Percentiles rank a stretch among this genome's conserved stretches.
Evolutionary conservation across 2,113 vertebrate species (phyloP).

Genomic region (Spea multiplicata): DNA sequence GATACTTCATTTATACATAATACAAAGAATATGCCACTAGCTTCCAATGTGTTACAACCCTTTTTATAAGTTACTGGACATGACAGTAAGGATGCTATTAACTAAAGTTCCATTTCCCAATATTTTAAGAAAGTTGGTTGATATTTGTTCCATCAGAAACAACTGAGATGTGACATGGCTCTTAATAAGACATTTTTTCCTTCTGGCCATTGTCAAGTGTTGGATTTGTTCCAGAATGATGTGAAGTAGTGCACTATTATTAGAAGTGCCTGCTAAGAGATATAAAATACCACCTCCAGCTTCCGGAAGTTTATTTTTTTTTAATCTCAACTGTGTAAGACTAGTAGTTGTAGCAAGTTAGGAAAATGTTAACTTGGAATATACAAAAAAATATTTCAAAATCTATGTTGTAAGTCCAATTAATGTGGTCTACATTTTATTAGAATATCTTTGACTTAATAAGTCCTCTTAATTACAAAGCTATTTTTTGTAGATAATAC

Average conservation of each 20-base stretch:
- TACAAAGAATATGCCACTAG: no score
- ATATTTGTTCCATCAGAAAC: background rate
- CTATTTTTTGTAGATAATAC: no score
- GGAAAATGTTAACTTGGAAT: background rate
- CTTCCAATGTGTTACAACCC: no score
- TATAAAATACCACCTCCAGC: conserved; percentile 34
- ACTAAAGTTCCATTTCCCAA: no score
- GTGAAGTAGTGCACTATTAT: conserved; percentile 42
- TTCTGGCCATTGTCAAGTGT: conserved; percentile 31
- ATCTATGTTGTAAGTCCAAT: background rate
- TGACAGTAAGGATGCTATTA: no score
- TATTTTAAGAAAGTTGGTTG: no score
- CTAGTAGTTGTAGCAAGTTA: background rate
- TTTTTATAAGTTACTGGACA: no score
- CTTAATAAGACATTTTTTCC: conserved; percentile 16
- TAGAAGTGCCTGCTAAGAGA: conserved; percentile 41
- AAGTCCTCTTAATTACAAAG: no score
- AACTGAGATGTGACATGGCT: conserved; percentile 5
- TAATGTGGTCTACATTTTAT: no score
- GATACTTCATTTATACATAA: no score
- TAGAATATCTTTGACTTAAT: no score
- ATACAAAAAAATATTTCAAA: background rate
- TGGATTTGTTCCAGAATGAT: conserved; percentile 37
- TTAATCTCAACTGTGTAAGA: conserved; percentile 16
- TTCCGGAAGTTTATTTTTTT: background rate